Conservation (phyloP, 2,888 invertebrate species). For the Watsonalla cultraria region DNA sequence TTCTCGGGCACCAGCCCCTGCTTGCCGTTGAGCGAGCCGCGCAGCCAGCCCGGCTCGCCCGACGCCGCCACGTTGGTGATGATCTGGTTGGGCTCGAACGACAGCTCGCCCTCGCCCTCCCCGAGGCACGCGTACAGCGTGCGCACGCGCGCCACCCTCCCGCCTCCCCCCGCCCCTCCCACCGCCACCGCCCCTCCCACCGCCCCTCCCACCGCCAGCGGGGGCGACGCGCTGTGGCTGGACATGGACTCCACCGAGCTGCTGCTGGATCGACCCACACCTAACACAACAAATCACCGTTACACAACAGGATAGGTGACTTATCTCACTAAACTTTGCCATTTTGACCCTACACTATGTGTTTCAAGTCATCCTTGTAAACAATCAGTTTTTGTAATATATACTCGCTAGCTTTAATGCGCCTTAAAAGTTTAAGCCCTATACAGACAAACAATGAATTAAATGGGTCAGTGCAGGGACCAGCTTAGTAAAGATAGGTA, state of each 20-base stretch:
- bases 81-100: conserved; percentile 99
- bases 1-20: conserved; percentile 97
- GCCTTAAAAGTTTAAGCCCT: no score
- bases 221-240: conserved; percentile 68
- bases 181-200: conserved; percentile 97
- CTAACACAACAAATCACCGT: conserved; percentile 12
- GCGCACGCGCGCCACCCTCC: conserved; percentile 81
- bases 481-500: no score
- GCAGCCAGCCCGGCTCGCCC: conserved; percentile 98
- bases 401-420: no score
- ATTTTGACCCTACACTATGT: no score
- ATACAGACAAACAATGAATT: no score
- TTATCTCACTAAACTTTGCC: no score
- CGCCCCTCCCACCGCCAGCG: conserved; percentile 82
- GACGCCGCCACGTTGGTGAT: conserved; percentile 96
- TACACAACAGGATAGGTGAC: no score
- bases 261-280: conserved; percentile 61
- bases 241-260: conserved; percentile 93
- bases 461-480: no score
- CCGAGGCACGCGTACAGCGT: conserved; percentile 97
- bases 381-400: neutral
- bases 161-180: conserved; percentile 56
- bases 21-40: conserved; percentile 95
- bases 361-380: no score
- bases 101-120: conserved; percentile 97